A percentile compares a stretch with the other conserved stretches of the same genome.
Evolutionary conservation across 2,113 vertebrate species (phyloP).

Genomic region (Cyprinus carpio): DNA sequence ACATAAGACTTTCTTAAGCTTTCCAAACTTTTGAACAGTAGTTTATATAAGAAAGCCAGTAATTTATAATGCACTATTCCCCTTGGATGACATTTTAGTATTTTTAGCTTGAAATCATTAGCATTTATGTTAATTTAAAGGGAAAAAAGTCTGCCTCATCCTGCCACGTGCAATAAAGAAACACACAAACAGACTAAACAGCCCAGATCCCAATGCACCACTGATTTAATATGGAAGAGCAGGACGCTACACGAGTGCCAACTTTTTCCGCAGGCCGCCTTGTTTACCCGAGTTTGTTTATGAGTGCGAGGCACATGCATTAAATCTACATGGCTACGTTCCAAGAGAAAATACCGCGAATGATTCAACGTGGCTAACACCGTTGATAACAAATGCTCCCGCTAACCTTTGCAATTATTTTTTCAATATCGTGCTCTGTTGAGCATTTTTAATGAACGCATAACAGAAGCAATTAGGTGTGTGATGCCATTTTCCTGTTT

Average conservation of each 20-base stretch:
- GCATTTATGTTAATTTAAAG: neutral
- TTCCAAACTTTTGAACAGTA: neutral
- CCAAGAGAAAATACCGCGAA: constrained; percentile 11
- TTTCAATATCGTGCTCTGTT: constrained; percentile 51
- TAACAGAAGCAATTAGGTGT: constrained; percentile 43
- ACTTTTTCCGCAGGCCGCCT: neutral
- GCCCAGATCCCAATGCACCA: neutral
- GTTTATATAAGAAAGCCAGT: neutral
- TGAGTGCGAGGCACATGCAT: constrained; percentile 14
- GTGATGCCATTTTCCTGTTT: constrained; percentile 46
- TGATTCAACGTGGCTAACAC: constrained; percentile 26
- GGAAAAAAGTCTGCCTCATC: neutral
- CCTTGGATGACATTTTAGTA: neutral
- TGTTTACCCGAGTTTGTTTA: constrained; percentile 46
- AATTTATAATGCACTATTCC: neutral
- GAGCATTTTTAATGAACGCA: constrained; percentile 57
- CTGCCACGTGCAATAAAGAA: neutral
- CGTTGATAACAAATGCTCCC: constrained; percentile 29
- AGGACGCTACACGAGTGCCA: neutral
- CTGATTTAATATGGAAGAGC: constrained; percentile 18
- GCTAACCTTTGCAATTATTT: constrained; percentile 42
- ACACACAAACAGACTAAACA: neutral
- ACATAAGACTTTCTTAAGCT: neutral
- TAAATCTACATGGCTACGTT: constrained; percentile 33
- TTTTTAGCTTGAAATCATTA: neutral